A percentile compares a stretch with the other conserved stretches of the same genome.
These are phyloP conservation scores for Bubo scandiacus DNA, from an alignment of 2,113 vertebrate species.

Conservation along the genomic window DNA sequence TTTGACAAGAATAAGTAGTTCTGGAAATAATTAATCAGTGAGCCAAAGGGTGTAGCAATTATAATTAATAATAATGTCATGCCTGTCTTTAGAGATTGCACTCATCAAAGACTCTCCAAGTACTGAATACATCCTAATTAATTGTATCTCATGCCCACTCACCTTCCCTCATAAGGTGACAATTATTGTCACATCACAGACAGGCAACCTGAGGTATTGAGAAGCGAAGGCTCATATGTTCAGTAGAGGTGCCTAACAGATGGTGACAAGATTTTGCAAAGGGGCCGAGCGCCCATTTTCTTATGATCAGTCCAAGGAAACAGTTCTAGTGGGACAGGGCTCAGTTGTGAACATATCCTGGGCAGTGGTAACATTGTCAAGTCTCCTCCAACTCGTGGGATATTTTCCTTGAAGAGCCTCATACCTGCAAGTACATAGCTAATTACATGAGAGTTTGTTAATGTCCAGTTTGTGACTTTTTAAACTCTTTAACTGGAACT, in stretches of 20 bases:
- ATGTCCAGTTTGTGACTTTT: neutral
- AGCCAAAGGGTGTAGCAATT: neutral
- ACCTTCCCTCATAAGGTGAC: neutral
- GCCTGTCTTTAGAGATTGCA: neutral
- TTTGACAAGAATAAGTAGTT: neutral
- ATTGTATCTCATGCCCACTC: neutral
- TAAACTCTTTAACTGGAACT: neutral
- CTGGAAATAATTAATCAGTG: neutral
- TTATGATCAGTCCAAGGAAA: neutral
- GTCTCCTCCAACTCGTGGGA: neutral
- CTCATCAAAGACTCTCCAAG: neutral
- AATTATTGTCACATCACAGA: neutral
- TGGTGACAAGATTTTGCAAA: neutral
- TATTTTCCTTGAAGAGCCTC: neutral
- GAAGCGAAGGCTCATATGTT: neutral
- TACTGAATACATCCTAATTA: neutral
- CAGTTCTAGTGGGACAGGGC: neutral
- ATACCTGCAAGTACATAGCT: neutral
- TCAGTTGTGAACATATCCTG: neutral
- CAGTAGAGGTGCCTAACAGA: neutral
- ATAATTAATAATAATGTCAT: neutral
- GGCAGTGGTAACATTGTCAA: neutral
- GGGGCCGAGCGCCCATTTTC: neutral
- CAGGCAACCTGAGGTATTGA: neutral
- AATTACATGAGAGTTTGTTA: neutral